A percentile compares a stretch with the other conserved stretches of the same genome.
Conservation (phyloP, 1,140 invertebrate genomes). For the Triops longicaudatus region DNA sequence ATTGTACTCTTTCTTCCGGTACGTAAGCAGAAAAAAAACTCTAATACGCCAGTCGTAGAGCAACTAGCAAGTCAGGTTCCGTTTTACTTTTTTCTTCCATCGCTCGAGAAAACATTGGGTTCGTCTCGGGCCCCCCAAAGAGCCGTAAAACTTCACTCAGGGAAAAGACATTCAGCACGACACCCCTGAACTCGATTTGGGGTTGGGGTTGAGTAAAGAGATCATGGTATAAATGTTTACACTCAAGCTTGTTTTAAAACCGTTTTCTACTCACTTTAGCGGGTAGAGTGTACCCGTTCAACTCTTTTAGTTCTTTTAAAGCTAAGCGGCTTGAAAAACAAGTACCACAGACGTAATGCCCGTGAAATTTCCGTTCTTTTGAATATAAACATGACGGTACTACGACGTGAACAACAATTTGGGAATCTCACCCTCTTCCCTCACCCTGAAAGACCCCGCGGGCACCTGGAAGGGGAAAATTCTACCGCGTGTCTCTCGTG, state of each 20-base stretch:
- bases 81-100: neutral
- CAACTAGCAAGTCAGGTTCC: neutral
- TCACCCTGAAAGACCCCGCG: neutral
- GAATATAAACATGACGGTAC: conserved; percentile 1
- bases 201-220: neutral
- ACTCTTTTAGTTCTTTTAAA: neutral
- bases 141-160: neutral
- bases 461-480: no score
- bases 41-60: no score
- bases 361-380: neutral
- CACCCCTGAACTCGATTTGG: neutral
- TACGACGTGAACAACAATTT: neutral
- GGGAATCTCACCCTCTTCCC: neutral
- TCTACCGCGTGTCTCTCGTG: no score
- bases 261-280: neutral
- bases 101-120: neutral
- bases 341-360: neutral
- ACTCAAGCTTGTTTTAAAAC: neutral
- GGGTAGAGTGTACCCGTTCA: neutral
- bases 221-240: conserved; percentile 7
- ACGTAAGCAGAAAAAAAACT: no score
- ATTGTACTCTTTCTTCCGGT: no score
- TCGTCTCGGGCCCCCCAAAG: neutral
- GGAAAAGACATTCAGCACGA: neutral
- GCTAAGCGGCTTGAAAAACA: neutral